A percentile compares a stretch with the other conserved stretches of the same genome.
Evolutionary conservation across 2,113 vertebrate genomes (phyloP).

Genomic region (Cyprinodon tularosa): DNA sequence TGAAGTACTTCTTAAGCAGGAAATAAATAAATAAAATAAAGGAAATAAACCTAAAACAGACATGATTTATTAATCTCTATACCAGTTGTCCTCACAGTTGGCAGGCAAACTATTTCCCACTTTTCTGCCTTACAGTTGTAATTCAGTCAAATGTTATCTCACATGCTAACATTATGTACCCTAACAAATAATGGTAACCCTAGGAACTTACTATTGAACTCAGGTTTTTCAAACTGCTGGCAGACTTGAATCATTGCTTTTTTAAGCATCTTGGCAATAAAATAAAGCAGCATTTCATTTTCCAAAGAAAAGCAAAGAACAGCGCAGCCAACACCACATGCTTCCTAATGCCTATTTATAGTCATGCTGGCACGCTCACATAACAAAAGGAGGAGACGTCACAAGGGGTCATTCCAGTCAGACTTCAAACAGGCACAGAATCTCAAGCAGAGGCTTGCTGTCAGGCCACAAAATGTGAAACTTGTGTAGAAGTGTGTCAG

Average conservation of each 20-base stretch:
- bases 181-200: constrained; percentile 4
- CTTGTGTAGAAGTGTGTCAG: constrained; percentile 1
- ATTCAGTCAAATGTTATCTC: constrained; percentile 19
- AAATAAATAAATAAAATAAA: too few relatives aligned
- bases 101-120: constrained; percentile 35
- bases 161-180: not conserved
- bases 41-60: constrained; percentile 29
- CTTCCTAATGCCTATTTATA: constrained; percentile 59
- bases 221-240: not conserved
- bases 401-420: constrained; percentile 37
- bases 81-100: constrained; percentile 46
- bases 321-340: constrained; percentile 35
- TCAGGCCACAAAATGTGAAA: constrained; percentile 2
- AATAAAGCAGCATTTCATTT: constrained; percentile 27
- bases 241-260: not conserved
- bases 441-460: constrained; percentile 19
- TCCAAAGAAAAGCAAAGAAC: constrained; percentile 11
- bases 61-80: constrained; percentile 22
- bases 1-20: constrained; percentile 18
- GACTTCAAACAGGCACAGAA: constrained; percentile 33
- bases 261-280: constrained; percentile 7
- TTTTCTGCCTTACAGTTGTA: constrained; percentile 16
- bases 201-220: constrained; percentile 8
- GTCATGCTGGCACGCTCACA: constrained; percentile 26
- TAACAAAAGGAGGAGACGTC: constrained; percentile 31